These are phyloP conservation scores for Rhincodon typus DNA, from an alignment of 2,797 vertebrate species.

Conservation along the genomic window DNA sequence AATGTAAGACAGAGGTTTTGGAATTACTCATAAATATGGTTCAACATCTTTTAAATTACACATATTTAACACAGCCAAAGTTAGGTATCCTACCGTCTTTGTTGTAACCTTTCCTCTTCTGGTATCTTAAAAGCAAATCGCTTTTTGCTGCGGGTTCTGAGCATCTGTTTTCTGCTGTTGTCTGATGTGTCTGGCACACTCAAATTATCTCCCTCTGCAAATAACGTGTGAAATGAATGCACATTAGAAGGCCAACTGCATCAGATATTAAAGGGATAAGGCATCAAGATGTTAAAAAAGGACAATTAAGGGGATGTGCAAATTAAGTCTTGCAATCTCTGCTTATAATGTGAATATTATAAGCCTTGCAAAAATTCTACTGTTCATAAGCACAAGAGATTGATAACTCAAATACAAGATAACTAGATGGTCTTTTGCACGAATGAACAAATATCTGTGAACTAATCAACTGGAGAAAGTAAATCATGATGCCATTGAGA, in stretches of 20 bases:
- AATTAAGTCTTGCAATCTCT: neutral
- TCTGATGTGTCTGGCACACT: conserved; percentile 83
- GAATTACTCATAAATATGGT: neutral
- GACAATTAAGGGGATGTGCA: neutral
- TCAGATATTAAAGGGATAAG: neutral
- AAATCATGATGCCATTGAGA: neutral
- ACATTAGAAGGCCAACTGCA: neutral
- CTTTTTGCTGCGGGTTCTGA: conserved; percentile 88
- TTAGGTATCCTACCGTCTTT: conserved; percentile 62
- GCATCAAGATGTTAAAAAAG: neutral
- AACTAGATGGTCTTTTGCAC: neutral
- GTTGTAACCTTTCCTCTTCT: conserved; percentile 75
- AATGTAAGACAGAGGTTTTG: neutral
- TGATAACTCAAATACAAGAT: neutral
- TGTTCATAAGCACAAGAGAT: neutral
- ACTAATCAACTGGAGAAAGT: neutral
- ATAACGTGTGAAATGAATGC: neutral
- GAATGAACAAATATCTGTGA: neutral
- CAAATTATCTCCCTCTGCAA: conserved; percentile 67
- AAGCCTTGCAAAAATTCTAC: neutral
- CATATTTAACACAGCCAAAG: conserved; percentile 44
- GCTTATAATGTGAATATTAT: neutral
- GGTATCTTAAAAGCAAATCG: conserved; percentile 94
- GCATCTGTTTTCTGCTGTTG: conserved; percentile 89
- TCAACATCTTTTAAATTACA: neutral